A percentile compares a stretch with the other conserved stretches of the same genome.
These are phyloP conservation scores for Drosophila tani DNA, from an alignment of 1,140 invertebrate genomes.

Conservation along the genomic window DNA sequence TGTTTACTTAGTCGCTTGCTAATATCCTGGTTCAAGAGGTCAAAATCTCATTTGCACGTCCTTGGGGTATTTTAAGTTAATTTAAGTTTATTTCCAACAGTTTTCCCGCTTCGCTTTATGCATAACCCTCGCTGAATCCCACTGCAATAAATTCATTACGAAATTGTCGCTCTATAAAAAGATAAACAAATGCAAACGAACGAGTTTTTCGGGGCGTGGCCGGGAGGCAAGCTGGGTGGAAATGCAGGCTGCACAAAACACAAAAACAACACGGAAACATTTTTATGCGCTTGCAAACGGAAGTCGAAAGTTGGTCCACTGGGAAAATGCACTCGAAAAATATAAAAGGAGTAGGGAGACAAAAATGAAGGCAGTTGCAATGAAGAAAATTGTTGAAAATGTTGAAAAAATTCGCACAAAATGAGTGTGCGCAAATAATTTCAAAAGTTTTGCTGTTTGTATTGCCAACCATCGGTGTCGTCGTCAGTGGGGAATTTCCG, in stretches of 20 bases:
- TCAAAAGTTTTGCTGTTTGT: constrained; percentile 70
- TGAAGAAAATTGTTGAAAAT: constrained; percentile 60
- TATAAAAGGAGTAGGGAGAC: constrained; percentile 33
- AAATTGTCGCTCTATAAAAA: constrained; percentile 80
- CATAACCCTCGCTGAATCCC: constrained; percentile 62
- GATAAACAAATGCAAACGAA: constrained; percentile 73
- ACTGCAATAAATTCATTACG: constrained; percentile 79
- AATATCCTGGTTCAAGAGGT: constrained; percentile 3
- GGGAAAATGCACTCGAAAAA: constrained; percentile 71
- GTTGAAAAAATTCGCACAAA: constrained; percentile 69
- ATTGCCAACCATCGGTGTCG: constrained; percentile 41
- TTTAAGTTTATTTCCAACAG: constrained; percentile 76
- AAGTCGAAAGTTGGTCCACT: constrained; percentile 75
- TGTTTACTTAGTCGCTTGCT: not conserved
- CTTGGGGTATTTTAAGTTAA: constrained; percentile 64
- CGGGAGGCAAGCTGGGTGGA: constrained; percentile 14
- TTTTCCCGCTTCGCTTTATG: constrained; percentile 56
- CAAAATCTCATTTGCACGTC: constrained; percentile 16
- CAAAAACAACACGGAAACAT: constrained; percentile 58
- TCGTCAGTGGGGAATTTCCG: constrained; percentile 40
- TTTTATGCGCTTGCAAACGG: constrained; percentile 76
- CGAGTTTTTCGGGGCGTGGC: constrained; percentile 6
- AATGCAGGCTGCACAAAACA: constrained; percentile 35
- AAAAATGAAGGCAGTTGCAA: constrained; percentile 22
- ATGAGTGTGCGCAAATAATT: constrained; percentile 78